Conservation (phyloP, 2,113 vertebrate species). For the Saccopteryx leptura region DNA sequence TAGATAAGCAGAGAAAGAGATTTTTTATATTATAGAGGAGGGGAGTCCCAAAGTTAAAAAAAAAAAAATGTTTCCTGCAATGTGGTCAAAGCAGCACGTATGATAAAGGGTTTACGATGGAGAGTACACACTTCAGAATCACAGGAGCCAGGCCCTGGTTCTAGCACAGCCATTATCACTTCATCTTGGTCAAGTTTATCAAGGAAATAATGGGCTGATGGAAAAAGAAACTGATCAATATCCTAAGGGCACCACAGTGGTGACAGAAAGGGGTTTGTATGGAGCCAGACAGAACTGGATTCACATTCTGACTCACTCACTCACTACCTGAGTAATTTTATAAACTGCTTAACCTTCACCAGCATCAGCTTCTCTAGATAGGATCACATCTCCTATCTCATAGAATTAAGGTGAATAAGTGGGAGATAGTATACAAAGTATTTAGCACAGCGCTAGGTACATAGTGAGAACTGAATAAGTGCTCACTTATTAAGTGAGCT, state of each 20-base stretch:
- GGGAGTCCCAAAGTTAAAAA: neutral
- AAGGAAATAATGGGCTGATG: slow-evolving; percentile 15
- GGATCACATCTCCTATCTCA: neutral
- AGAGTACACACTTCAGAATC: neutral
- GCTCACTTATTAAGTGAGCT: neutral
- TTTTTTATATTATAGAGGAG: slow-evolving; percentile 3
- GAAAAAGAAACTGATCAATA: neutral
- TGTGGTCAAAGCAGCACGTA: neutral
- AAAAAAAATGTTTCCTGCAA: neutral
- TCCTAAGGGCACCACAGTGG: neutral
- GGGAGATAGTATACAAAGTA: neutral
- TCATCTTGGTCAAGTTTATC: neutral
- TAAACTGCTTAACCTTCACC: neutral
- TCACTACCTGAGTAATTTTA: neutral
- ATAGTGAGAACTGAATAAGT: neutral
- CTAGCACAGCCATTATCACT: neutral
- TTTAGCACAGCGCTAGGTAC: neutral
- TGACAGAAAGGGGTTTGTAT: neutral
- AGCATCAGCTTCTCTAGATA: neutral
- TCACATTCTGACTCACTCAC: neutral
- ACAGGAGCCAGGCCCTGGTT: neutral
- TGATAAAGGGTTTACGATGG: neutral
- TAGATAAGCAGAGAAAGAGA: neutral
- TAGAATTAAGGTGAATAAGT: neutral
- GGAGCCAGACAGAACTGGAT: neutral